These are phyloP conservation scores for Oenanthe melanoleuca DNA, from an alignment of 2,113 vertebrate species.

Conservation along the genomic window DNA sequence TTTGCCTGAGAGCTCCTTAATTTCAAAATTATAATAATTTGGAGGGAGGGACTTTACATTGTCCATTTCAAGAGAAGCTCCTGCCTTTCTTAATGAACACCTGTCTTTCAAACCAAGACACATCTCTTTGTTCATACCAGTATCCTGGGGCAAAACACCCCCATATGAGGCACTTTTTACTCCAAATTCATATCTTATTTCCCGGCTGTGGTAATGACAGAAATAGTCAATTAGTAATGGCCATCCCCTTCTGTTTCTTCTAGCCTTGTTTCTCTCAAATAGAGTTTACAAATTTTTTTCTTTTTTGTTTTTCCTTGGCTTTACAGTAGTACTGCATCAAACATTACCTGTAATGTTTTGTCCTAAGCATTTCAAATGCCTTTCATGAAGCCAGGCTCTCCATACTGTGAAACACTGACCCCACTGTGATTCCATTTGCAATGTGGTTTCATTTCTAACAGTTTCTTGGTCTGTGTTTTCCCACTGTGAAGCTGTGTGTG, in stretches of 20 bases:
- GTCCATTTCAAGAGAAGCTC: too few relatives aligned
- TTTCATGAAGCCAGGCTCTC: not conserved
- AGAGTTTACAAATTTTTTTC: not conserved
- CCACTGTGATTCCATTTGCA: not conserved
- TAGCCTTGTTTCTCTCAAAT: not conserved
- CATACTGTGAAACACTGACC: not conserved
- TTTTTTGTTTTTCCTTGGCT: not conserved
- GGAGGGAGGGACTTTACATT: too few relatives aligned
- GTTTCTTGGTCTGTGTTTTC: not conserved
- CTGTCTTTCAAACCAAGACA: too few relatives aligned
- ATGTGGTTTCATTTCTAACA: not conserved
- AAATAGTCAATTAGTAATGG: conserved; percentile 28
- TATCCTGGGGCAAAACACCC: conserved; percentile 16
- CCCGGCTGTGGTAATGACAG: not conserved
- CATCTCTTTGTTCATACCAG: conserved; percentile 34
- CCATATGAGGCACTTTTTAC: not conserved
- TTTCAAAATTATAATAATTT: too few relatives aligned
- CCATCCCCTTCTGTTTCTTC: not conserved
- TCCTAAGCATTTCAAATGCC: not conserved
- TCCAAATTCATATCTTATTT: conserved; percentile 9
- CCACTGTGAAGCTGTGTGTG: not conserved
- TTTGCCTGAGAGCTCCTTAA: too few relatives aligned
- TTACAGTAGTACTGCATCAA: not conserved
- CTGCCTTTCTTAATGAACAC: too few relatives aligned
- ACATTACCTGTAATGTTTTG: not conserved